Percentiles rank a stretch among this genome's conserved stretches.
Conservation (phyloP, 2,888 invertebrate genomes). For the Cylindroiulus punctatus region DNA sequence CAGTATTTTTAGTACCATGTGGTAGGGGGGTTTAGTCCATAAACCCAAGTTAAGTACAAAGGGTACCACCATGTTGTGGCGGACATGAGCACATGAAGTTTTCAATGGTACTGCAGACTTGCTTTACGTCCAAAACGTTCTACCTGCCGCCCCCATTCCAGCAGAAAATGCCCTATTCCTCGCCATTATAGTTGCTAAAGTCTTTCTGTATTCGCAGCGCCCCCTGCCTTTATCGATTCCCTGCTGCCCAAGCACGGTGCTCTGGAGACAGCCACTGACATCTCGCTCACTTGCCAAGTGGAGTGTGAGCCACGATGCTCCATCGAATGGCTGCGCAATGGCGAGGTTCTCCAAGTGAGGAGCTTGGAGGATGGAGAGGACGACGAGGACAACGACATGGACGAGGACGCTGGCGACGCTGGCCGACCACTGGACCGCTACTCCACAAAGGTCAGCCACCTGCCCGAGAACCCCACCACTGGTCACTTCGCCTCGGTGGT, state of each 20-base stretch:
- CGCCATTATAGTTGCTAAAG: background rate
- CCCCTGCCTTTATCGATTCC: conserved; percentile 86
- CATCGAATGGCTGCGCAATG: conserved; percentile 84
- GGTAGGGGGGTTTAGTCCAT: too few species aligned
- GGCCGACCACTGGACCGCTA: background rate
- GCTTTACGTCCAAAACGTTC: too few species aligned
- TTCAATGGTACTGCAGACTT: too few species aligned
- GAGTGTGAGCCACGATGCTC: conserved; percentile 88
- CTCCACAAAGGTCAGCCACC: conserved; percentile 53
- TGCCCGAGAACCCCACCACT: conserved; percentile 17
- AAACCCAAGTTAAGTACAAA: too few species aligned
- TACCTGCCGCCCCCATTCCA: background rate
- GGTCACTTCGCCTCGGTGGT: conserved; percentile 52
- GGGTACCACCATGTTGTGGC: too few species aligned
- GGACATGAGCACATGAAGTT: too few species aligned
- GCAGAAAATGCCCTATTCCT: background rate
- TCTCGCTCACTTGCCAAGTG: conserved; percentile 83
- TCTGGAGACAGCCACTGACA: conserved; percentile 72
- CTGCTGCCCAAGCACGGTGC: conserved; percentile 83
- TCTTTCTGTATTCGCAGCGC: conserved; percentile 70
- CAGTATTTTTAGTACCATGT: too few species aligned
- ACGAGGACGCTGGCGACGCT: background rate
- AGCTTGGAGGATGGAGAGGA: conserved; percentile 75
- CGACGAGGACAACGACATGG: conserved; percentile 70
- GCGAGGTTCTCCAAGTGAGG: conserved; percentile 70